Evolutionary conservation across 1,140 invertebrate species (phyloP), one percentile per base, ranked within the genome.

Genomic region (Drosophila setifemur): DNA sequence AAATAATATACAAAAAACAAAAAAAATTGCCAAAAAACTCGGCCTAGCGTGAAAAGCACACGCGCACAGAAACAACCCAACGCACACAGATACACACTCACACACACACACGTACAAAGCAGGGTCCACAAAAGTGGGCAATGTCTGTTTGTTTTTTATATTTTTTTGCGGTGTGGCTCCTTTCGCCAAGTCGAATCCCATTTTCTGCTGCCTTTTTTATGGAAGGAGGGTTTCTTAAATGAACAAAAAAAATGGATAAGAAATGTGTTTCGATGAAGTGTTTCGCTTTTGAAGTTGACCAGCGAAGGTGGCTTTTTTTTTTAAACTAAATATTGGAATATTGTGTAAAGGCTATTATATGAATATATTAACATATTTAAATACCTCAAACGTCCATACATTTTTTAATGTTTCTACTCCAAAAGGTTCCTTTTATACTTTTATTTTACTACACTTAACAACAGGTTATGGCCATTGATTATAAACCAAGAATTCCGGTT

Each of bases 41-140:
- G 58, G 63, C 45, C 48, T 58, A 74, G 64, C 79, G 60, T 85
- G 70, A 78, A 83, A 74, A 74, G 53, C 35, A 54, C 19, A 61
- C 42, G 23, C 28, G n/a, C n/a, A n/a, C n/a, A n/a, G n/a, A n/a
- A n/a, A n/a, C n/a, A n/a, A n/a, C n/a, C n/a, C n/a, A n/a, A n/a
- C n/a, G n/a, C n/a, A n/a, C n/a, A n/a, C n/a, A n/a, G n/a, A n/a
- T n/a, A n/a, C n/a, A n/a, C n/a, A n/a, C n/a, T n/a, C n/a, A n/a
- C n/a, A 33, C 39, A 35, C 33, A n/a, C 60, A 53, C 42, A 52
- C 37, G 28, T 42, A 33, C 8, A 19, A 61, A 25, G 29, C 42
- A 58, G 67, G 43, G 33, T 31, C 33, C 26, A 28, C 16, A 31
- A 78, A 52, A 76, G 26, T 73, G 67, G 45, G 44, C 55, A 76